Percentiles rank a stretch among this genome's conserved stretches.
Evolutionary conservation across 2,888 invertebrate species (phyloP).

Genomic region (Cheilosia pagana): DNA sequence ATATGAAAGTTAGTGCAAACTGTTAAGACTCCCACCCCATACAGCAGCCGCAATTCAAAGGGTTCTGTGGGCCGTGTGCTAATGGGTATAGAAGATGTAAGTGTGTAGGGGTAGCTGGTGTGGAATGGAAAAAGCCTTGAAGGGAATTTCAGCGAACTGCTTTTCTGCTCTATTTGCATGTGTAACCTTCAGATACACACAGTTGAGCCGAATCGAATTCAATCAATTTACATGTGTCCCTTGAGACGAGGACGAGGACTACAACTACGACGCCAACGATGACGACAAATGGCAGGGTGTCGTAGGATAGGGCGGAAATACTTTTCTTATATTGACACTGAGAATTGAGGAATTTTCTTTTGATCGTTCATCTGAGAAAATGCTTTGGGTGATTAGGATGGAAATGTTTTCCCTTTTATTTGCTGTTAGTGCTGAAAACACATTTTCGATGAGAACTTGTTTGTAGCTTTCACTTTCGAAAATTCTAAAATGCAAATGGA

Average conservation of each 20-base stretch:
- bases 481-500: conserved; percentile 17
- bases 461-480: conserved; percentile 62
- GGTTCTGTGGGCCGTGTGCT: conserved; percentile 3
- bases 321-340: conserved; percentile 70
- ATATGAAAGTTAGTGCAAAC: conserved; percentile 44
- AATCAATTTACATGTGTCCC: conserved; percentile 74
- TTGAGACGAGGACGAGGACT: conserved; percentile 29
- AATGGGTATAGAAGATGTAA: neutral
- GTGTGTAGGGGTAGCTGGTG: neutral
- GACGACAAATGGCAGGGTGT: conserved; percentile 1
- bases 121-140: neutral
- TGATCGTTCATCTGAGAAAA: conserved; percentile 69
- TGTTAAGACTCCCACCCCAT: conserved; percentile 1
- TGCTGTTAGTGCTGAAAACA: conserved; percentile 71
- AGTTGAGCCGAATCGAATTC: conserved; percentile 68
- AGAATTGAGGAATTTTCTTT: conserved; percentile 72
- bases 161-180: conserved; percentile 58
- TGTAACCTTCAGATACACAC: conserved; percentile 58
- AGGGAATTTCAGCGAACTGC: conserved; percentile 32
- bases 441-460: conserved; percentile 47
- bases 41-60: neutral
- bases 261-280: conserved; percentile 8
- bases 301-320: conserved; percentile 38
- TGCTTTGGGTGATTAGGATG: conserved; percentile 70
- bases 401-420: conserved; percentile 65